Percentiles rank a stretch among this genome's conserved stretches.
These are phyloP conservation scores for Pachliopta kotzebuea DNA, from an alignment of 2,888 invertebrate species.

Conservation along the genomic window DNA sequence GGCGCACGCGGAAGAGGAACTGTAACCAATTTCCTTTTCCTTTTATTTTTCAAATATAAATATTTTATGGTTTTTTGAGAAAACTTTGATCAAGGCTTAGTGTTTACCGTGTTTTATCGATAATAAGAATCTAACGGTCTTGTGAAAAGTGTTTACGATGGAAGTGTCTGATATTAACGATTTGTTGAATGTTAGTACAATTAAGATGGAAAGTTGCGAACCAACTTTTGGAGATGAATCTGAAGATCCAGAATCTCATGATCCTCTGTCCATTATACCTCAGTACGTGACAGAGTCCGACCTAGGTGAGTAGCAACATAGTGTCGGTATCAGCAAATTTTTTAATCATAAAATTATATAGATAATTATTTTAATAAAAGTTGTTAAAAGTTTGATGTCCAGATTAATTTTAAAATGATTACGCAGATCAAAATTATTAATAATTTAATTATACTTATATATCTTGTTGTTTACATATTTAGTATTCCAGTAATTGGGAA, in stretches of 20 bases:
- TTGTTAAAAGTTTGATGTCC: neutral
- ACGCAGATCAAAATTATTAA: too few species aligned
- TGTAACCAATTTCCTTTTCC: slow-evolving; percentile 60
- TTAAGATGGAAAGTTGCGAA: slow-evolving; percentile 70
- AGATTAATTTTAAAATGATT: neutral
- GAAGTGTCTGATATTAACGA: slow-evolving; percentile 70
- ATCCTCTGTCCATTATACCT: slow-evolving; percentile 63
- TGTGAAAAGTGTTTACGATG: slow-evolving; percentile 43
- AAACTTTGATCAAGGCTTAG: slow-evolving; percentile 39
- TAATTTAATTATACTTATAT: neutral
- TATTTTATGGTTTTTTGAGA: slow-evolving; percentile 36
- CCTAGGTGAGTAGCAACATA: slow-evolving; percentile 53
- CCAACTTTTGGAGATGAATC: slow-evolving; percentile 52
- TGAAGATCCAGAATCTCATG: slow-evolving; percentile 48
- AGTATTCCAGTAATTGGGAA: neutral
- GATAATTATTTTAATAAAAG: neutral
- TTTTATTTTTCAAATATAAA: slow-evolving; percentile 63
- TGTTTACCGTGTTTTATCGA: neutral
- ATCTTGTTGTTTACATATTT: neutral
- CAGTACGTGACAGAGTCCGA: slow-evolving; percentile 75
- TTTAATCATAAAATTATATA: neutral
- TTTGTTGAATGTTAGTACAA: slow-evolving; percentile 60
- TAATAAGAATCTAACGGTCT: neutral
- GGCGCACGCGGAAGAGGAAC: slow-evolving; percentile 73
- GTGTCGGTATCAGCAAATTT: neutral